phyloP scores from a whole-genome alignment of 2,888 invertebrate species.

The Ceraclea dissimilis region DNA sequence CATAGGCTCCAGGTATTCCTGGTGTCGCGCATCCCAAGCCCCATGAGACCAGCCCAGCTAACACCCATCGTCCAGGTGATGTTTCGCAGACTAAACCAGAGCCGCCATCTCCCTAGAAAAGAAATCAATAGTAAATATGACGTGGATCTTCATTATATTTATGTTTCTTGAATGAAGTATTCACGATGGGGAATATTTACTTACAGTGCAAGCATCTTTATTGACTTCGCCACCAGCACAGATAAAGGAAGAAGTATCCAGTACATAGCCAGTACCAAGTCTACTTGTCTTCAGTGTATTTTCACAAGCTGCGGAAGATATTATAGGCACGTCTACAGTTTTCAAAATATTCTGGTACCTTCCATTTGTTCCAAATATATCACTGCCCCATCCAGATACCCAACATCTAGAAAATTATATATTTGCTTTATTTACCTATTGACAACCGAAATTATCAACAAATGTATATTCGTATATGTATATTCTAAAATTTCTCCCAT shows the following conservation, averaged over 20 bases:
- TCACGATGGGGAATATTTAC: no score
- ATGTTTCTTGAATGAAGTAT: no score
- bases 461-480: no score
- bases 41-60: constrained; percentile 68
- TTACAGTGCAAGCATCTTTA: constrained; percentile 73
- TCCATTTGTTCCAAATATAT: constrained; percentile 55
- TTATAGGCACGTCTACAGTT: constrained; percentile 67
- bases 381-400: constrained; percentile 85
- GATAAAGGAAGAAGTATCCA: constrained; percentile 61
- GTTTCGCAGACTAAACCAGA: constrained; percentile 59
- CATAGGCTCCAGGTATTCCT: constrained; percentile 70
- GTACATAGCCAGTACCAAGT: constrained; percentile 53
- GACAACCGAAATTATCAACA: no score
- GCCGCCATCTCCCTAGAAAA: constrained; percentile 64
- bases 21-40: constrained; percentile 64
- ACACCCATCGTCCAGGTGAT: constrained; percentile 48
- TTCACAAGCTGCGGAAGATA: constrained; percentile 58
- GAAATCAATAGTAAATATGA: background rate
- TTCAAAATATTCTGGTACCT: constrained; percentile 61
- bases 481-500: no score
- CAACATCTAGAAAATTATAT: constrained; percentile 40
- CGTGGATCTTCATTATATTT: background rate
- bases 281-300: constrained; percentile 54
- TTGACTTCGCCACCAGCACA: constrained; percentile 73
- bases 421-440: no score